Evolutionary conservation across 2,797 vertebrate species (phyloP).

Genomic region (Galagoides demidoff): DNA sequence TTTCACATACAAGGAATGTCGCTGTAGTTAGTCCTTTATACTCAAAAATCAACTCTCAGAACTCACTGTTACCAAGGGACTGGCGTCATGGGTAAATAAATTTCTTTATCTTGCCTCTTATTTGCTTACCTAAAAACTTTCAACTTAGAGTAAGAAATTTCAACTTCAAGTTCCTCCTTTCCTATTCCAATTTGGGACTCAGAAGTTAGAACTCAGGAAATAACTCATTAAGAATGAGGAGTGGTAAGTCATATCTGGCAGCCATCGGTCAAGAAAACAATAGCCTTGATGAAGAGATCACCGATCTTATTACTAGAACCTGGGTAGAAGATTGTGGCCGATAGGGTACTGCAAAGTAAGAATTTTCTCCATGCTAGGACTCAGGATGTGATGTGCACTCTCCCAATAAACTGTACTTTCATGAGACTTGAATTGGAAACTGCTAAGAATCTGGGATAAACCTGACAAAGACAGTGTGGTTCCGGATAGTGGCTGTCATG

Average conservation of each 20-base stretch:
- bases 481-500: background rate
- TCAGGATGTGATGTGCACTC: background rate
- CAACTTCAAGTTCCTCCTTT: background rate
- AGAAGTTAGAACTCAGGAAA: background rate
- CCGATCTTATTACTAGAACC: background rate
- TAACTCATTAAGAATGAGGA: background rate
- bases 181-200: background rate
- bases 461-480: background rate
- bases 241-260: background rate
- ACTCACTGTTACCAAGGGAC: background rate
- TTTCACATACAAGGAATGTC: background rate
- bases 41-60: background rate
- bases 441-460: background rate
- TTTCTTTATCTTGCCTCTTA: background rate
- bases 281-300: background rate
- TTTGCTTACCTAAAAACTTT: background rate
- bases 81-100: background rate
- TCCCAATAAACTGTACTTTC: background rate
- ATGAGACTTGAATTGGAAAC: conserved; percentile 8
- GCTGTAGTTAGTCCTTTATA: background rate
- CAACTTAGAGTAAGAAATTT: background rate
- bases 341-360: background rate
- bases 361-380: background rate
- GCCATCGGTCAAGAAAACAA: background rate
- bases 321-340: background rate